Base-by-base conservation (phyloP, 1,140 invertebrate genomes). In the Zaprionus africanus region DNA sequence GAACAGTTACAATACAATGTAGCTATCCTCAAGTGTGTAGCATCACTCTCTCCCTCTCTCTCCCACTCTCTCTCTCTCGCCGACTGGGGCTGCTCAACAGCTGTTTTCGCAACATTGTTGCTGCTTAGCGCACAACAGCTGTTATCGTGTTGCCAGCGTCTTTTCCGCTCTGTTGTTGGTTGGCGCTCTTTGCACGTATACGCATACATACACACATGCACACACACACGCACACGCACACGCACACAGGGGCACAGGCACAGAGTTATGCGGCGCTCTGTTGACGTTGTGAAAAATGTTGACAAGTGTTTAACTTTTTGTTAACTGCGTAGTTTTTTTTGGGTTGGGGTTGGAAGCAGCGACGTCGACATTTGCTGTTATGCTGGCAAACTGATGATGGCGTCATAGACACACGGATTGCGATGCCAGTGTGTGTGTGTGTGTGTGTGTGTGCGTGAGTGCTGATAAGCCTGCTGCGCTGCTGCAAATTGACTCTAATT, bases 21-120 rank as follows among this genome's bases (percentile, higher is more conserved):
- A 15, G 5, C 19, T 34, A 36, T 34, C 62, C 54, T 60, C 49
- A 72, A 57, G 49, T 62, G 56, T 72, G 65, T 60, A 34, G 43
- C 34, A 38, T 24, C 17, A 22, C 22, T 2, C 1, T 22, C 1
- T 22, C 19, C 5, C 60, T 54, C 74, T 43, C 26, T 41, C 46
- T 41, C 7, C 7, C 57, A n/a, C n/a, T 46, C 12, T 13, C 17
- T 59, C 34, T 65, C 70, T 70, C 34, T 61, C 64, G 54, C 36
- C 41, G 49, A 15, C 71, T 76, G 60, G 71, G 69, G 31, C 69
- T 66, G 38, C 51, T 80, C 71, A 85, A 81, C 82, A 85, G 82
- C 82, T 85, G 82, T 85, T 85, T 81, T 88, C 59, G 80, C 83
- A 88, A 88, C 83, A 82, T 82, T 86, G 82, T 83, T 81, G 79